Evolutionary conservation across 2,888 invertebrate species (phyloP).

Genomic region (Lycocerus yunnanus): DNA sequence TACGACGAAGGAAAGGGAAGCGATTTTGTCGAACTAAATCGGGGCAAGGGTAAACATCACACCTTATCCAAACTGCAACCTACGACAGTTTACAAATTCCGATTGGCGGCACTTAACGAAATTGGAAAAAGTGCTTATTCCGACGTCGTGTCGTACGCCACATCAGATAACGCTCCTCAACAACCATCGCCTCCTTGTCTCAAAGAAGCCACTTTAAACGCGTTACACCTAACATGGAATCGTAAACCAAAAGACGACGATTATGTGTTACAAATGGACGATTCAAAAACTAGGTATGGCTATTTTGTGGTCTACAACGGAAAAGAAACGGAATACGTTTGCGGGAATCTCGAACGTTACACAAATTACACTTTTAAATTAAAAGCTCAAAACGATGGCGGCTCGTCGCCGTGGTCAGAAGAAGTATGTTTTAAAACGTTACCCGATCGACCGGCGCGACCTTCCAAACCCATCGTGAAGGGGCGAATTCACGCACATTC

Average conservation of each 20-base stretch:
- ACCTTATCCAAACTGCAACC: slow-evolving; percentile 76
- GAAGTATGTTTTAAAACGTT: slow-evolving; percentile 76
- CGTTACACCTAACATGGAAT: slow-evolving; percentile 76
- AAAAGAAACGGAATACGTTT: slow-evolving; percentile 69
- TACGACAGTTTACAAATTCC: slow-evolving; percentile 80
- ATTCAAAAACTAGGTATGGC: slow-evolving; percentile 47
- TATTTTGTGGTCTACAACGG: slow-evolving; percentile 78
- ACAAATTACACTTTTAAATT: slow-evolving; percentile 83
- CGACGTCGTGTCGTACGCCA: slow-evolving; percentile 69
- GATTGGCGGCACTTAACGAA: slow-evolving; percentile 82
- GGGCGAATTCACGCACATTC: slow-evolving; percentile 81
- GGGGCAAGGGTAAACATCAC: slow-evolving; percentile 76
- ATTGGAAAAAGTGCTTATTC: slow-evolving; percentile 77
- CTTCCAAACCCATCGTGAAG: slow-evolving; percentile 77
- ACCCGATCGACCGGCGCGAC: slow-evolving; percentile 78
- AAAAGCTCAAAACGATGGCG: slow-evolving; percentile 81
- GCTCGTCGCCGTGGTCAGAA: slow-evolving; percentile 81
- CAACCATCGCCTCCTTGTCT: slow-evolving; percentile 79
- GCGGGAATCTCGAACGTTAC: slow-evolving; percentile 71
- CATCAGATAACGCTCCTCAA: slow-evolving; percentile 78
- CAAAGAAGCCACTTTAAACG: slow-evolving; percentile 64
- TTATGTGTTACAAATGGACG: slow-evolving; percentile 82
- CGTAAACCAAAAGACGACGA: slow-evolving; percentile 76
- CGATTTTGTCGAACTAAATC: slow-evolving; percentile 73
- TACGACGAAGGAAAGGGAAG: slow-evolving; percentile 73